Percentiles rank a stretch among this genome's conserved stretches.
Evolutionary conservation across 2,113 vertebrate genomes (phyloP).

Genomic region (Apteryx mantelli): DNA sequence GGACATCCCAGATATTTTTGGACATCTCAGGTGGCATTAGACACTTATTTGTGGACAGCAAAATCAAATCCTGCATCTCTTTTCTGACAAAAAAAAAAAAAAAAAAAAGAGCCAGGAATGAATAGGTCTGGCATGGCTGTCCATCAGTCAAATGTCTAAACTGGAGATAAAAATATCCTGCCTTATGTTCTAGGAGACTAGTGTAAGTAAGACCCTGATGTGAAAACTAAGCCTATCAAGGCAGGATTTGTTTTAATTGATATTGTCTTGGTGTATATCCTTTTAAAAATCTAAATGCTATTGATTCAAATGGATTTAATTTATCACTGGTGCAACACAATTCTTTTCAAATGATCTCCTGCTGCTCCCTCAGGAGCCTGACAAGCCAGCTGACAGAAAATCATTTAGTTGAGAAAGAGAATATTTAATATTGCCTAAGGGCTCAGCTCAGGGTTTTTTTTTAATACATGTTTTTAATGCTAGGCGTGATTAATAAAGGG

Average conservation of each 20-base stretch:
- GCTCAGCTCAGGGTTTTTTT: constrained; percentile 67
- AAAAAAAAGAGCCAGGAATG: neutral
- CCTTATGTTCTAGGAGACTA: neutral
- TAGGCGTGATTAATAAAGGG: constrained; percentile 60
- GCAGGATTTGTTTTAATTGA: constrained; percentile 49
- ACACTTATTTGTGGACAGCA: neutral
- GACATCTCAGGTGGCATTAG: neutral
- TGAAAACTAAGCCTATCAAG: constrained; percentile 44
- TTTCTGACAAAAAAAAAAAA: neutral
- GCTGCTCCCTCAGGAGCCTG: constrained; percentile 62
- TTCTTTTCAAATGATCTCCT: constrained; percentile 78
- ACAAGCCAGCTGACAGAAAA: constrained; percentile 78
- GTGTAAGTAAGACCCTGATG: constrained; percentile 26
- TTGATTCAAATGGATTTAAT: constrained; percentile 80
- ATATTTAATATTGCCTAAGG: constrained; percentile 75
- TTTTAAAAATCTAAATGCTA: constrained; percentile 73
- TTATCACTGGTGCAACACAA: constrained; percentile 72
- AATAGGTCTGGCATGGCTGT: neutral
- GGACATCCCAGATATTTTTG: neutral
- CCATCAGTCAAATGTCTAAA: neutral
- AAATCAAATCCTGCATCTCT: neutral
- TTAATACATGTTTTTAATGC: constrained; percentile 67
- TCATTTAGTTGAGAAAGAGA: constrained; percentile 75
- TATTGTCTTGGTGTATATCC: constrained; percentile 56
- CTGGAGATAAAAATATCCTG: neutral